Percentiles rank a stretch among this genome's conserved stretches.
Conservation (phyloP, 2,113 vertebrate genomes). For the Tonatia bakeri region DNA sequence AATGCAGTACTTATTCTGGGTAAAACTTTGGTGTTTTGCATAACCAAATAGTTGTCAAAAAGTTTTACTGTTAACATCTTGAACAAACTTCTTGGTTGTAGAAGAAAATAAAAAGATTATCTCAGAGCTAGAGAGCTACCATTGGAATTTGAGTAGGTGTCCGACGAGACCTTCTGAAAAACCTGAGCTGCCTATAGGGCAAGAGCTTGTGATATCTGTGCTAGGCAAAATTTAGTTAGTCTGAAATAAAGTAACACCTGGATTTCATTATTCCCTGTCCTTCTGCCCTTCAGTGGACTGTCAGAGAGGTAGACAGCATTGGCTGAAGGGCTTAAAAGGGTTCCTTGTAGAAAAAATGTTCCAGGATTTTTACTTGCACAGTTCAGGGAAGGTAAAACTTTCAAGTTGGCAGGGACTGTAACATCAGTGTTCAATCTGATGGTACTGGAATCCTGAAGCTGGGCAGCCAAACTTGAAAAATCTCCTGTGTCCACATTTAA, state of each 20-base stretch:
- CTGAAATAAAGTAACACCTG: background rate
- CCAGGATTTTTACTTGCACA: background rate
- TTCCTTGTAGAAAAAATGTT: background rate
- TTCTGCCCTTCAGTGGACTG: background rate
- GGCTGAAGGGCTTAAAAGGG: background rate
- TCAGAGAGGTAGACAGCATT: background rate
- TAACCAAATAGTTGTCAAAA: constrained; percentile 7
- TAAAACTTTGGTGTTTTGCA: background rate
- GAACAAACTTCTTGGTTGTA: background rate
- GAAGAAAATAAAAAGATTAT: background rate
- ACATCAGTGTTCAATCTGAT: background rate
- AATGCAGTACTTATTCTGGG: background rate
- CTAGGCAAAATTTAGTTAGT: background rate
- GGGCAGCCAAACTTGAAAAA: background rate
- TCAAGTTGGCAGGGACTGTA: background rate
- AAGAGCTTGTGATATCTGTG: background rate
- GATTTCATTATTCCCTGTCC: background rate
- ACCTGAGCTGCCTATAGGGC: background rate
- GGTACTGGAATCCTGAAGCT: background rate
- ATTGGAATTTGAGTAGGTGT: background rate
- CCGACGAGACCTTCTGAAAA: background rate
- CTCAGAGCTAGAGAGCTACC: background rate
- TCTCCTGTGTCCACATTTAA: background rate
- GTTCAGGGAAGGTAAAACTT: background rate
- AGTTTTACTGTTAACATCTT: background rate